A percentile compares a stretch with the other conserved stretches of the same genome.
Evolutionary conservation across 1,140 invertebrate species (phyloP).

Genomic region (Calephelis nemesis): DNA sequence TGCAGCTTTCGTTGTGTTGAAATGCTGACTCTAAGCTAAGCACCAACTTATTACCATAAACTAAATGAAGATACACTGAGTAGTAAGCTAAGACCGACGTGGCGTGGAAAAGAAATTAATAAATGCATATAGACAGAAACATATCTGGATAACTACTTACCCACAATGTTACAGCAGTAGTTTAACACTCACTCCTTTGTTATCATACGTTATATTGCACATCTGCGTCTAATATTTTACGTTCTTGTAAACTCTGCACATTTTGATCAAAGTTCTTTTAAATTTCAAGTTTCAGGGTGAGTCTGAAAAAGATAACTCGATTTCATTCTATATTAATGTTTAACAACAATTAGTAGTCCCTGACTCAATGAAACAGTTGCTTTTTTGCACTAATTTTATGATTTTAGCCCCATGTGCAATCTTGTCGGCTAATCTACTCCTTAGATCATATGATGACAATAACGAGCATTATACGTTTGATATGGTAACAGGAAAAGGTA

Average conservation of each 20-base stretch:
- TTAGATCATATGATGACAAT: too few relatives aligned
- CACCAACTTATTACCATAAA: constrained; percentile 68
- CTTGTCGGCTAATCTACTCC: too few relatives aligned
- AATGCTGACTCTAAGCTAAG: constrained; percentile 64
- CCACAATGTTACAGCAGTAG: constrained; percentile 9
- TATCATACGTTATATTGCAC: not conserved
- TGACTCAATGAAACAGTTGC: too few relatives aligned
- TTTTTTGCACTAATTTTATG: too few relatives aligned
- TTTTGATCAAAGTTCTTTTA: not conserved
- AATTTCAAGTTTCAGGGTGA: too few relatives aligned
- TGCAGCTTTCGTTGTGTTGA: constrained; percentile 53
- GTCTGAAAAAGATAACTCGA: too few relatives aligned
- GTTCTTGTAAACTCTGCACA: not conserved
- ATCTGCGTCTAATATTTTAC: constrained; percentile 6
- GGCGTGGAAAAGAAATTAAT: constrained; percentile 29
- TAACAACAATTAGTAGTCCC: too few relatives aligned
- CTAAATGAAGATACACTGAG: constrained; percentile 62
- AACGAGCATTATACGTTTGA: too few relatives aligned
- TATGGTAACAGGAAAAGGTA: too few relatives aligned
- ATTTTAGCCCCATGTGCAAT: too few relatives aligned
- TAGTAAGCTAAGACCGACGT: constrained; percentile 31
- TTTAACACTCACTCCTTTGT: constrained; percentile 21
- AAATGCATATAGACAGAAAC: constrained; percentile 21
- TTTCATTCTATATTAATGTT: too few relatives aligned
- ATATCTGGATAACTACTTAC: not conserved